Percentiles rank a stretch among this genome's conserved stretches.
Evolutionary conservation across 2,797 vertebrate species (phyloP).

Genomic region (Rachycentron canadum): DNA sequence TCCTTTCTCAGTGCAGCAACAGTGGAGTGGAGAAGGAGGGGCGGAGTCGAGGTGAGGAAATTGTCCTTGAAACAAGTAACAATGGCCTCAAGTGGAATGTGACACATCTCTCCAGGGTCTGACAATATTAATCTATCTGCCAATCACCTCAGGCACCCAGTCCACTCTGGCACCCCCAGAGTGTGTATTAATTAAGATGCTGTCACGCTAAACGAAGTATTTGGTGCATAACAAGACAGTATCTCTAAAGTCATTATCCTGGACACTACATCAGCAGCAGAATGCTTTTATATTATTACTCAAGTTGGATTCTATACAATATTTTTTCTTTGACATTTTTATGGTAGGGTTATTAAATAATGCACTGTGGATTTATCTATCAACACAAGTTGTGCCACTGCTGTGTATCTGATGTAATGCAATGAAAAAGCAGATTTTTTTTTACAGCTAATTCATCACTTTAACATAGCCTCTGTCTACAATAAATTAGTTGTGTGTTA

Average conservation of each 20-base stretch:
- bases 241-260: conserved; percentile 86
- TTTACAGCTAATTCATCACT: conserved; percentile 17
- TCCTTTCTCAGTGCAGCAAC: conserved; percentile 48
- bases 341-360: conserved; percentile 53
- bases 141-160: conserved; percentile 86
- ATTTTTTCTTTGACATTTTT: conserved; percentile 65
- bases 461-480: conserved; percentile 15
- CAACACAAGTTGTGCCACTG: conserved; percentile 27
- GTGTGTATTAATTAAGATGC: conserved; percentile 91
- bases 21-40: conserved; percentile 40
- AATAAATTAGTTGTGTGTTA: not conserved
- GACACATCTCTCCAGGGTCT: conserved; percentile 89
- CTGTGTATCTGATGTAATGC: conserved; percentile 17
- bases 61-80: conserved; percentile 90
- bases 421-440: conserved; percentile 4
- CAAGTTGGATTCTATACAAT: conserved; percentile 68
- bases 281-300: conserved; percentile 73
- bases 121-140: conserved; percentile 95
- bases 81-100: conserved; percentile 87
- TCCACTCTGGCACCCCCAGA: conserved; percentile 81
- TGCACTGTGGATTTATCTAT: conserved; percentile 48
- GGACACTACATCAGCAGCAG: conserved; percentile 62
- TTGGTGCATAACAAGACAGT: conserved; percentile 86
- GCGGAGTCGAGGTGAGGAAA: conserved; percentile 68
- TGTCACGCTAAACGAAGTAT: conserved; percentile 84